phyloP scores from a whole-genome alignment of 2,888 invertebrate genomes.

The Lasioglossum malachurum region DNA sequence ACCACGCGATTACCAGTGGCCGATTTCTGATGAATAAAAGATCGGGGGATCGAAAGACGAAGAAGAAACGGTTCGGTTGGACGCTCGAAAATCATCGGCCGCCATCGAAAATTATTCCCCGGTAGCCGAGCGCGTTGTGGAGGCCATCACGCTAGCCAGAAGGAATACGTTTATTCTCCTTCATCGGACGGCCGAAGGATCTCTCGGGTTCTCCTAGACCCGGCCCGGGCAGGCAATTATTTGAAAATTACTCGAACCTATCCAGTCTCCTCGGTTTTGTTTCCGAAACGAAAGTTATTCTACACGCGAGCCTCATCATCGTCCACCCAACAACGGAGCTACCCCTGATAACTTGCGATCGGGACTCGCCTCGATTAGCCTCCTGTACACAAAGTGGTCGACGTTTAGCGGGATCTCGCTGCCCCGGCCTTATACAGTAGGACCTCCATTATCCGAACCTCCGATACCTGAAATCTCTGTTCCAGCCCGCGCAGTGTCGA shows the following conservation, averaged over 20 bases:
- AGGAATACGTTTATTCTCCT: constrained; percentile 61
- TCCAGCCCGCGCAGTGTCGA: too few relatives aligned
- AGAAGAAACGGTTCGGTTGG: constrained; percentile 33
- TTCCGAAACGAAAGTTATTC: constrained; percentile 70
- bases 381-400: neutral
- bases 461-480: too few relatives aligned
- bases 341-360: constrained; percentile 57
- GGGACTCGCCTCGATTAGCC: constrained; percentile 23
- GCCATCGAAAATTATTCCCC: constrained; percentile 70
- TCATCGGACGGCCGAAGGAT: constrained; percentile 62
- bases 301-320: constrained; percentile 70
- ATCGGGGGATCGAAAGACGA: constrained; percentile 42
- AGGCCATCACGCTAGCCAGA: constrained; percentile 68
- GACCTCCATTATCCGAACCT: too few relatives aligned
- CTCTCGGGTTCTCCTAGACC: constrained; percentile 61
- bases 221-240: constrained; percentile 67
- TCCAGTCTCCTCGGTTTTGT: constrained; percentile 64
- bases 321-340: constrained; percentile 50
- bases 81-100: constrained; percentile 53
- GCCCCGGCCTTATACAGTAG: neutral
- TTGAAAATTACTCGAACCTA: constrained; percentile 72
- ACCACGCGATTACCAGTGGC: neutral
- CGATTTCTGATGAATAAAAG: constrained; percentile 67
- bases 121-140: constrained; percentile 60
- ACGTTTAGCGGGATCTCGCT: neutral